Percentiles rank a stretch among this genome's conserved stretches.
These are phyloP conservation scores for Drosophila basisetae DNA, from an alignment of 2,888 invertebrate species.

Conservation along the genomic window DNA sequence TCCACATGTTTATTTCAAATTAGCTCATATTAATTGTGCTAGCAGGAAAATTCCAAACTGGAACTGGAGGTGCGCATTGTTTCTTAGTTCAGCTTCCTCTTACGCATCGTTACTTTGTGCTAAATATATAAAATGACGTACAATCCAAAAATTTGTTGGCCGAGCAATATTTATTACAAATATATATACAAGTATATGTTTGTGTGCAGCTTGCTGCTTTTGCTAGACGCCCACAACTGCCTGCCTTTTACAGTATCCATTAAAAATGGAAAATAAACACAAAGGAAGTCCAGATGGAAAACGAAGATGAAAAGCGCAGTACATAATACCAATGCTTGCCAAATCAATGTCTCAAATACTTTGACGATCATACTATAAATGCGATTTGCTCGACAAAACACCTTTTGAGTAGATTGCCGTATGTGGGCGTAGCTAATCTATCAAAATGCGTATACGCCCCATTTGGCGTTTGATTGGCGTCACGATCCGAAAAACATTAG, in stretches of 20 bases:
- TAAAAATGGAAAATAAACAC: slow-evolving; percentile 68
- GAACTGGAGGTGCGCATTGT: slow-evolving; percentile 45
- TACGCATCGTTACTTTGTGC: slow-evolving; percentile 29
- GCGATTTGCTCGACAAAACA: slow-evolving; percentile 35
- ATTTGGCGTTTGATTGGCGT: slow-evolving; percentile 60
- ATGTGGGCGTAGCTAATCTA: slow-evolving; percentile 65
- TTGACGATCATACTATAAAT: slow-evolving; percentile 28
- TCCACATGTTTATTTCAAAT: slow-evolving; percentile 67
- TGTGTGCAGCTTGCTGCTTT: slow-evolving; percentile 26
- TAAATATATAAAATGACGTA: slow-evolving; percentile 77
- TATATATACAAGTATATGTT: slow-evolving; percentile 43
- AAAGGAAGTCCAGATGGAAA: slow-evolving; percentile 48
- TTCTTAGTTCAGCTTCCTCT: slow-evolving; percentile 4
- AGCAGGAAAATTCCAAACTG: slow-evolving; percentile 31
- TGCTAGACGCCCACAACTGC: slow-evolving; percentile 53
- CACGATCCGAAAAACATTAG: slow-evolving; percentile 38
- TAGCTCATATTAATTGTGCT: slow-evolving; percentile 59
- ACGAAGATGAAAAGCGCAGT: slow-evolving; percentile 21
- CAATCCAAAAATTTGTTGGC: slow-evolving; percentile 56
- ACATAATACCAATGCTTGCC: slow-evolving; percentile 3
- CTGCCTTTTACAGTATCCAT: slow-evolving; percentile 74
- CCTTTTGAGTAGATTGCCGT: slow-evolving; percentile 25
- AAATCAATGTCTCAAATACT: slow-evolving; percentile 39
- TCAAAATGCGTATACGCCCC: slow-evolving; percentile 64
- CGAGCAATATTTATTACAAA: slow-evolving; percentile 76